Conservation (phyloP, 2,797 vertebrate genomes). For the Carcharodon carcharias region DNA sequence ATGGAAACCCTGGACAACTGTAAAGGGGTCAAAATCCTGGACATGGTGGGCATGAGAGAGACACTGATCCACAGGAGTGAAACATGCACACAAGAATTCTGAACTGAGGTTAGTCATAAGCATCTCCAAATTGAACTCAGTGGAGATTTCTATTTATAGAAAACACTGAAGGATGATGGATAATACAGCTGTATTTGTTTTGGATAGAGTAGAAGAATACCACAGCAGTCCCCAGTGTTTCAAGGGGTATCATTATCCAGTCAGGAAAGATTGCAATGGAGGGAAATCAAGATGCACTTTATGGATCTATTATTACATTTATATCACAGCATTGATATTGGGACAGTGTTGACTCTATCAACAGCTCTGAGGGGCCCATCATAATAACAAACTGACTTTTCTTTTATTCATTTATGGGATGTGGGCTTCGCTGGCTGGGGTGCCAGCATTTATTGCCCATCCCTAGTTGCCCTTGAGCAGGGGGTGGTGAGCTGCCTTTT, state of each 20-base stretch:
- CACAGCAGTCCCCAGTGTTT: background rate
- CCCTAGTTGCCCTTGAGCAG: no score
- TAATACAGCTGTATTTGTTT: background rate
- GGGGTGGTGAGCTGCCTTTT: no score
- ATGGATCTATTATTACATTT: background rate
- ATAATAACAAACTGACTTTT: no score
- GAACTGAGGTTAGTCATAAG: background rate
- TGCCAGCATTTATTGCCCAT: no score
- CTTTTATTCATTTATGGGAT: no score
- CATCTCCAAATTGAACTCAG: background rate
- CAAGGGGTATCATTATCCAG: background rate
- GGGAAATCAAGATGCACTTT: background rate
- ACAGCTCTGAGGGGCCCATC: background rate
- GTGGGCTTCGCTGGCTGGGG: no score
- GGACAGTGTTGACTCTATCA: background rate
- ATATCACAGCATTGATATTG: background rate
- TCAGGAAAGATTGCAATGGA: background rate
- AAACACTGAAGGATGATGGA: background rate
- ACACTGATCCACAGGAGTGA: background rate
- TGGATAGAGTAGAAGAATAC: background rate
- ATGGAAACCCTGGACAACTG: no score
- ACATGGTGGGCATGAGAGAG: background rate
- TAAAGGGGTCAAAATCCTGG: background rate
- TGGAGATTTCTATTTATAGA: background rate
- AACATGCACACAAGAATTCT: background rate